Conservation (phyloP, 2,797 vertebrate species). For the Staurois parvus region DNA sequence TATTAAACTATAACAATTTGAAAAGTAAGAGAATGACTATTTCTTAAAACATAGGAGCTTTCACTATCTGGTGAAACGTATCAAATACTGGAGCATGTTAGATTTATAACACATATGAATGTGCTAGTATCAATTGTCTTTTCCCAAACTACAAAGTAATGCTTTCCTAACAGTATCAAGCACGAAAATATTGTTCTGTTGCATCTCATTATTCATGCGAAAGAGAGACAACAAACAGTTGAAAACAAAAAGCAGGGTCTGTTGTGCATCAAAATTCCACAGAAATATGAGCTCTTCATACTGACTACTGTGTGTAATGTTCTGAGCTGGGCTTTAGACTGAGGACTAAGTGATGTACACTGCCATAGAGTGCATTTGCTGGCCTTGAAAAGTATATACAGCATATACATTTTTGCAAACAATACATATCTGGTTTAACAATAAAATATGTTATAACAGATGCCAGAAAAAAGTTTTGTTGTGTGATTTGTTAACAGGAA, state of each 20-base stretch:
- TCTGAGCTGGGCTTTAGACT: conserved; percentile 68
- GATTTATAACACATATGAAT: conserved; percentile 90
- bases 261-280: conserved; percentile 79
- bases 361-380: conserved; percentile 72
- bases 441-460: not conserved
- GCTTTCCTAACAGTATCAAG: conserved; percentile 91
- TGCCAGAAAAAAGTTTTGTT: not conserved
- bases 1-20: conserved; percentile 18
- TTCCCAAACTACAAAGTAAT: conserved; percentile 82
- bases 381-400: not conserved
- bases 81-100: conserved; percentile 85
- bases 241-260: conserved; percentile 89
- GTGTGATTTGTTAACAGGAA: not conserved
- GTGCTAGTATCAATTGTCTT: conserved; percentile 94
- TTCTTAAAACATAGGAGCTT: conserved; percentile 33
- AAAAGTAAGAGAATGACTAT: conserved; percentile 24
- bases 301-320: conserved; percentile 72
- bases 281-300: conserved; percentile 78
- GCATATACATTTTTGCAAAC: conserved; percentile 17
- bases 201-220: conserved; percentile 91
- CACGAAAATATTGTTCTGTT: conserved; percentile 94
- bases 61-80: conserved; percentile 77
- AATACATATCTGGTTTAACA: conserved; percentile 10
- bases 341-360: conserved; percentile 80
- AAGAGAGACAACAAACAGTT: conserved; percentile 86